These are phyloP conservation scores for Sula dactylatra DNA, from an alignment of 2,113 vertebrate genomes.

Conservation along the genomic window DNA sequence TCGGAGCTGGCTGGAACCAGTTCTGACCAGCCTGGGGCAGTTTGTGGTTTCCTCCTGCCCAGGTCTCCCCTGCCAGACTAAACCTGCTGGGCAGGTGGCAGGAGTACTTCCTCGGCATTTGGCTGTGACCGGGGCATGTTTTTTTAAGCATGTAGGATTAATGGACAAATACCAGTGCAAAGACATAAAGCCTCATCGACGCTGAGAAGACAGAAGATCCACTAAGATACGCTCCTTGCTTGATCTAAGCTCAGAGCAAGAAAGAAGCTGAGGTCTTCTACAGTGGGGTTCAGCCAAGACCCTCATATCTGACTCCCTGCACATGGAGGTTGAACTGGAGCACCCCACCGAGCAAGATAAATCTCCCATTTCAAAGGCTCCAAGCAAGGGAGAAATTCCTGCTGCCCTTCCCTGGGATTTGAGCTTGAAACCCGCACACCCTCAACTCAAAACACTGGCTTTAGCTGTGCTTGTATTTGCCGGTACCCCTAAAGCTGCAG, in stretches of 20 bases:
- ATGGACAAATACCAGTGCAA: background rate
- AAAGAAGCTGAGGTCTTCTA: rapidly evolving
- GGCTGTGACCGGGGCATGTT: rapidly evolving
- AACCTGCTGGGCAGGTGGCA: rapidly evolving
- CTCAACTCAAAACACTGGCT: background rate
- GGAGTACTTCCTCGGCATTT: background rate
- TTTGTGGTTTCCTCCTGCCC: background rate
- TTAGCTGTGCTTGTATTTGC: background rate
- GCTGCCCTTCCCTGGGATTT: background rate
- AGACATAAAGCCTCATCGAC: background rate
- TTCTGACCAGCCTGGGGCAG: background rate
- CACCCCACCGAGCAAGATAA: background rate
- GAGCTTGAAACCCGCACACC: background rate
- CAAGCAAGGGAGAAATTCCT: background rate
- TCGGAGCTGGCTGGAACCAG: rapidly evolving
- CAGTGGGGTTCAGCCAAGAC: background rate
- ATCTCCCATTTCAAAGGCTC: background rate
- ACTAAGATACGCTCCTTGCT: background rate
- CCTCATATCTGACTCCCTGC: background rate
- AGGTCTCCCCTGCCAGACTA: background rate
- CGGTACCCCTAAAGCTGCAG: background rate
- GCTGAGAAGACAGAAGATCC: background rate
- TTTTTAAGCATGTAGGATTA: background rate
- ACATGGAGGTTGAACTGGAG: background rate
- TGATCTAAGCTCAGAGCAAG: background rate